Evolutionary conservation across 2,113 vertebrate genomes (phyloP).

Genomic region (Dissostichus mawsoni): DNA sequence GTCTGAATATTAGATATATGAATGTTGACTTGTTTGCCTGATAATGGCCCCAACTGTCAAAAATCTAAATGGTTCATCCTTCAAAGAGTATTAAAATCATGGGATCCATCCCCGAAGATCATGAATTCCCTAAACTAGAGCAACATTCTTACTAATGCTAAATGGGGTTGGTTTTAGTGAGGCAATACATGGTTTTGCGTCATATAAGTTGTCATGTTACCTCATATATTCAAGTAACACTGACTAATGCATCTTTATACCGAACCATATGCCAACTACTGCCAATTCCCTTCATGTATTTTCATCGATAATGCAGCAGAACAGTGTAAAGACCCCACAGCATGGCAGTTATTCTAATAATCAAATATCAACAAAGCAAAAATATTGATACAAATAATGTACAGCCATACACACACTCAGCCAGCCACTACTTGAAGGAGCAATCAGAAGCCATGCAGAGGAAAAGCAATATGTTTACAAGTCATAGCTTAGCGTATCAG

Average conservation of each 20-base stretch:
- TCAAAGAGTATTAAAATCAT: too few species aligned
- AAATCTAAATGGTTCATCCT: not conserved
- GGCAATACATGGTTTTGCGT: not conserved
- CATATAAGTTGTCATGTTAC: not conserved
- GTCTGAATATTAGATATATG: not conserved
- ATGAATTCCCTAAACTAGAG: too few species aligned
- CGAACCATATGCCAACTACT: not conserved
- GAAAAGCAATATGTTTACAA: slow-evolving; percentile 41
- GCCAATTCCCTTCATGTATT: not conserved
- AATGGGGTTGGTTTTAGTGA: not conserved
- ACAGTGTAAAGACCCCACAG: not conserved
- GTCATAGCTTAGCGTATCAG: slow-evolving; percentile 23
- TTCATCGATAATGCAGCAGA: slow-evolving; percentile 5
- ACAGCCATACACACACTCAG: slow-evolving; percentile 53
- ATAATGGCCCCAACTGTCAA: not conserved
- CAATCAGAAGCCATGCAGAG: slow-evolving; percentile 74
- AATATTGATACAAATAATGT: slow-evolving; percentile 27
- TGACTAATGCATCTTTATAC: not conserved
- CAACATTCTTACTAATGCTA: too few species aligned
- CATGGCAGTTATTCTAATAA: slow-evolving; percentile 1
- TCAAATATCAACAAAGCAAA: slow-evolving; percentile 47
- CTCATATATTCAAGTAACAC: not conserved
- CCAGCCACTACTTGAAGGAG: slow-evolving; percentile 58
- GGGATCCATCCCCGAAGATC: not conserved
- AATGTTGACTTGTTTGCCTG: not conserved